Evolutionary conservation across 2,888 invertebrate genomes (phyloP), one percentile per base, ranked within the genome.

Genomic region (Oligia latruncula): DNA sequence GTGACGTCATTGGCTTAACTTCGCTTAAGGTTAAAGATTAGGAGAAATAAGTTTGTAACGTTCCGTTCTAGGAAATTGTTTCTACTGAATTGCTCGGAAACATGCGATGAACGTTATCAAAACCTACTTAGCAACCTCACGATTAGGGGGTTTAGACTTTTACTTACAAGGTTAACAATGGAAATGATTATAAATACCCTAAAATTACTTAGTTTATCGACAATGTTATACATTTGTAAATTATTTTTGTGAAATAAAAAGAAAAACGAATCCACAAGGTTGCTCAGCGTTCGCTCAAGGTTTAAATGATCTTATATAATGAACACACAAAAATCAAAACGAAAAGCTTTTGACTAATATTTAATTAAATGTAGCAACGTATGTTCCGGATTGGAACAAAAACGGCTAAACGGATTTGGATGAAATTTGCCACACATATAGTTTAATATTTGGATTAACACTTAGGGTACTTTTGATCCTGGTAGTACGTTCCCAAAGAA

Each of bases 1-100:
- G 46, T 72, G 67, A 62, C 74, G 79, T 75, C 75, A 74, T 66
- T 78, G 49, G 35, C 17, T 73, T 71, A 65, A 80, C 60, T 71
- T 71, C 40, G 40, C 11, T 71, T 35, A 86, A 87, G 86, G 87
- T 81, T 66, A 70, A 40, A 80, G 62, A 84, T 86, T 81, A 84
- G 29, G 40, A 81, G 72, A 80, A 84, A 78, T 72, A 78, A 78
- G 52, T 84, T 80, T 35, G 60, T 40, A 65, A 75, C 65, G n/a
- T 83, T 85, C 58, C 65, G n/a, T 83, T 85, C 58, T 75, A 80
- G 67, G 68, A 83, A 75, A 80, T 80, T 74, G 65, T 80, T 84
- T 71, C 62, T 29, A 52, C 29, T 58, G 46, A 84, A 86, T 84
- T 64, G 78, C 74, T 70, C 29, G 52, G 15, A 35, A 70, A 29